These are phyloP conservation scores for Drosophila tropicalis DNA, from an alignment of 1,140 invertebrate species.

Conservation along the genomic window DNA sequence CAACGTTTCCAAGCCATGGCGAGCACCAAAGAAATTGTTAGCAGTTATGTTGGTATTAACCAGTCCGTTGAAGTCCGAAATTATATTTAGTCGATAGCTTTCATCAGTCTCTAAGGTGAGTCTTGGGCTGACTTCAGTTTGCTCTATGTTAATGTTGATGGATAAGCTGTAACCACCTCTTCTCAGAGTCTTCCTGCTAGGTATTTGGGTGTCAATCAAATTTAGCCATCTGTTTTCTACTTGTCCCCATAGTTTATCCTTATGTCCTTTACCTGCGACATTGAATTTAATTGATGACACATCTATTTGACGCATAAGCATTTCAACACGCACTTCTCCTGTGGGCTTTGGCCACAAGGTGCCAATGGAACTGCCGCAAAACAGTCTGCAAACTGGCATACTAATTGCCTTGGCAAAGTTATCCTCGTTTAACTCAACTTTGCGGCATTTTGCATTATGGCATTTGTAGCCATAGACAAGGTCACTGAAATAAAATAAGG, in stretches of 20 bases:
- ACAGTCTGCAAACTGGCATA: constrained; percentile 86
- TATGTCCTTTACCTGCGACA: constrained; percentile 35
- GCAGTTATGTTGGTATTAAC: constrained; percentile 87
- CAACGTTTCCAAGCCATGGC: constrained; percentile 91
- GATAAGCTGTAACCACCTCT: constrained; percentile 65
- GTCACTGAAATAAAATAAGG: constrained; percentile 42
- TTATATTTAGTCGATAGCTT: constrained; percentile 86
- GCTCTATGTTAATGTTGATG: constrained; percentile 70
- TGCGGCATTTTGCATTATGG: constrained; percentile 84
- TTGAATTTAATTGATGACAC: constrained; percentile 67
- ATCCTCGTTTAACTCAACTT: constrained; percentile 83
- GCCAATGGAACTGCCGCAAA: constrained; percentile 85
- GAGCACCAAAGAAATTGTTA: constrained; percentile 88
- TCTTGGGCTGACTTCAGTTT: constrained; percentile 28
- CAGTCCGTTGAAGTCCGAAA: constrained; percentile 71
- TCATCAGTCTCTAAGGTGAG: constrained; percentile 87
- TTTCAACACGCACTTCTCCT: constrained; percentile 85
- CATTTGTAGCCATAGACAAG: constrained; percentile 85
- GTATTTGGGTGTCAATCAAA: constrained; percentile 60
- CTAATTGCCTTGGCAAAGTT: constrained; percentile 84
- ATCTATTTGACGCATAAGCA: constrained; percentile 86
- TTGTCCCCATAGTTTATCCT: constrained; percentile 59
- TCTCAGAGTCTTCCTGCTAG: constrained; percentile 49
- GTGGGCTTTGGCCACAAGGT: constrained; percentile 90
- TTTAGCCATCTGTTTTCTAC: constrained; percentile 61